Conservation (phyloP, 2,888 invertebrate species). For the Holacanthella duospinosa region DNA sequence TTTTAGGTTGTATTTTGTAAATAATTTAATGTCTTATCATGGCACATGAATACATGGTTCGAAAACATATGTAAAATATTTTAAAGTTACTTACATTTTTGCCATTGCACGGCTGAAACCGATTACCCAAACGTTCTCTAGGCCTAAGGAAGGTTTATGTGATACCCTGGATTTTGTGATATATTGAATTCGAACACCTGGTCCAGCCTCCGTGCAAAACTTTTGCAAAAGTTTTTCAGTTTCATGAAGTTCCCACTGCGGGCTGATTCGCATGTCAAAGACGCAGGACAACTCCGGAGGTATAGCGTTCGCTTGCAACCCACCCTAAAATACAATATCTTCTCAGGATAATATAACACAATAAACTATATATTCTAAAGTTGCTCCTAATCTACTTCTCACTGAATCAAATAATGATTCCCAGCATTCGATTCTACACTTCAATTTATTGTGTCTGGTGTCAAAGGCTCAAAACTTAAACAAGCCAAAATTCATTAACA, state of each 20-base stretch:
- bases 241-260: constrained; percentile 51
- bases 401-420: background rate
- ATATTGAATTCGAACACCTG: constrained; percentile 45
- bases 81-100: no score
- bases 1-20: no score
- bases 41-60: no score
- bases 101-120: no score
- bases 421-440: background rate
- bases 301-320: constrained; percentile 81
- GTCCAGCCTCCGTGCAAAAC: constrained; percentile 63
- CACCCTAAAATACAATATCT: constrained; percentile 55
- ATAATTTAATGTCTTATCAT: no score
- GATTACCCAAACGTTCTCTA: background rate
- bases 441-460: background rate
- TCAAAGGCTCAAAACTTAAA: no score
- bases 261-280: constrained; percentile 62
- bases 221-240: constrained; percentile 45
- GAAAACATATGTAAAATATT: no score
- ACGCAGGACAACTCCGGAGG: constrained; percentile 62
- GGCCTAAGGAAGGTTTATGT: background rate
- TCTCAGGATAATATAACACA: no score
- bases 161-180: background rate
- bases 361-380: no score
- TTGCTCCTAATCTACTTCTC: no score
- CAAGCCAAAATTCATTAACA: no score